Evolutionary conservation across 2,113 vertebrate genomes (phyloP), one percentile per base, ranked within the genome.

Genomic region (Paradoxurus hermaphroditus): DNA sequence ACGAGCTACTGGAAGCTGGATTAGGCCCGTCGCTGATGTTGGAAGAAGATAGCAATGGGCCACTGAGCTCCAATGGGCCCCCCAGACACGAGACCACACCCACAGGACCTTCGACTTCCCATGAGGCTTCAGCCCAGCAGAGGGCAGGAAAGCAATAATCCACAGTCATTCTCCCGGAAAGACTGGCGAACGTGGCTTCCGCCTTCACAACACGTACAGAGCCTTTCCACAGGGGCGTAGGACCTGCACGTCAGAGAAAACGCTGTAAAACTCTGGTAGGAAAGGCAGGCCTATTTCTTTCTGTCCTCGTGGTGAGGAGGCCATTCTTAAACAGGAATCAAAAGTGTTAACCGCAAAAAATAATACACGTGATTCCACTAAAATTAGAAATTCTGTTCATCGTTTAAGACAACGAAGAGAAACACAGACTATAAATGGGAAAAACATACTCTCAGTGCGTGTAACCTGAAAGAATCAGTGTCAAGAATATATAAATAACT

Each of bases 21-120:
- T 19, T 21, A 19, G 49, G 49, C 36, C 19, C 2, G 53, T 27
- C 27, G 31, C 29, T 77, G 67, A 34, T 39, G 36, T 9, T 3
- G 3, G 19, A 27, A 34, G 44, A 36, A 77, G 2, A 31, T 1
- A n/a, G 36, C 23, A 12, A 16, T 21, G 2, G 27, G 6, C 31
- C 39, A 44, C 4, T 25, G 15, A 36, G 11, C 39, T 7, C 5
- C n/a, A 67, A 2, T 16, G 1, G 31, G 7, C 5, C 2, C 44
- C 14, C 46, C 70, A 53, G 36, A n/a, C 44, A 34, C 15, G 18
- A 44, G 19, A 62, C 13, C 39, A 27, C 15, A 18, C 3, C 5
- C 6, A 2, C 0, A 1, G 34, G 31, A 18, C n/a, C 39, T 70
- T 5, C 12, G 16, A 31, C 1, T 13, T 23, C 4, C 2, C 18